These are phyloP conservation scores for Dryobotodes eremita DNA, from an alignment of 2,888 invertebrate genomes.

Conservation along the genomic window DNA sequence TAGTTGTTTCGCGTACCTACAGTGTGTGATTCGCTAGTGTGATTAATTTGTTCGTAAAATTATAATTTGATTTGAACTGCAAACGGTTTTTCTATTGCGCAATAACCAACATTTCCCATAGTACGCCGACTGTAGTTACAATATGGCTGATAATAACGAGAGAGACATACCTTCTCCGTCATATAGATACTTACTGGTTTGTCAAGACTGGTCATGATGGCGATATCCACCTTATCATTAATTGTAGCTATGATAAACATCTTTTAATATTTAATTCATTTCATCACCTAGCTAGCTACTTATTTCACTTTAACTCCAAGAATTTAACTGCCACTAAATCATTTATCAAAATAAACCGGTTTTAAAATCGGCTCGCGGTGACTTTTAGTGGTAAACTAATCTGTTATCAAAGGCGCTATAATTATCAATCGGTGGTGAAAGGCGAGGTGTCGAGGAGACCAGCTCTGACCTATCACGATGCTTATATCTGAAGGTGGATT, in stretches of 20 bases:
- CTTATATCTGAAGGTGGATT: slow-evolving; percentile 50
- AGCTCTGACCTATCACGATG: slow-evolving; percentile 58
- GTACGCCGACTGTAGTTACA: too few species aligned
- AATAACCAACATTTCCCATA: too few species aligned
- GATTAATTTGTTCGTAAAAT: too few species aligned
- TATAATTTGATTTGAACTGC: too few species aligned
- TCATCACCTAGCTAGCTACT: background rate
- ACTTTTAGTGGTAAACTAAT: slow-evolving; percentile 51
- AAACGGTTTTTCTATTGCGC: too few species aligned
- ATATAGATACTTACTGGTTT: too few species aligned
- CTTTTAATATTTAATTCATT: background rate
- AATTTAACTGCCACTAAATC: slow-evolving; percentile 26
- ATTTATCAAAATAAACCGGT: slow-evolving; percentile 47
- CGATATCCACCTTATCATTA: too few species aligned
- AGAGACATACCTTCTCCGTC: too few species aligned
- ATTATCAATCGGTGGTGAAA: slow-evolving; percentile 60
- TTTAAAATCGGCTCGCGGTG: slow-evolving; percentile 26
- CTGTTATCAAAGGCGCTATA: slow-evolving; percentile 59
- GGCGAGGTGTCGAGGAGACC: slow-evolving; percentile 56
- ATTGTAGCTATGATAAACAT: background rate
- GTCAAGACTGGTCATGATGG: too few species aligned
- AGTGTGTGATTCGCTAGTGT: too few species aligned
- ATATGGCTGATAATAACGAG: too few species aligned
- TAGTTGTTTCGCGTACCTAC: too few species aligned
- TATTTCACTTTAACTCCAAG: slow-evolving; percentile 8